phyloP scores from a whole-genome alignment of 1,140 invertebrate species.

The Uloborus diversus region DNA sequence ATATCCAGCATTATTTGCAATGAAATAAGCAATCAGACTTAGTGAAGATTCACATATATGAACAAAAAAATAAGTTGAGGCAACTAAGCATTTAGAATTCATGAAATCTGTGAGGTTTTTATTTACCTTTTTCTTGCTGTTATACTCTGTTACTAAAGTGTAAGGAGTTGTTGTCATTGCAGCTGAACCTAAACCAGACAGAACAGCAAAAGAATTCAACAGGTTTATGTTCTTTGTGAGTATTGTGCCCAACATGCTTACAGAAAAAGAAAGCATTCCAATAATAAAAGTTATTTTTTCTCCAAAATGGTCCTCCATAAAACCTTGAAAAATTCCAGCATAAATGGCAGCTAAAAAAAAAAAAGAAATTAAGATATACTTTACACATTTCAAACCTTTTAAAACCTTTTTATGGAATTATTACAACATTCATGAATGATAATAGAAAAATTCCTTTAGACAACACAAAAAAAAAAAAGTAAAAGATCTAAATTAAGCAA shows the following conservation, averaged over 20 bases:
- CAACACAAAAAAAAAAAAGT: too few species aligned
- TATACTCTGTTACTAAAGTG: slow-evolving; percentile 67
- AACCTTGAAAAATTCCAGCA: slow-evolving; percentile 66
- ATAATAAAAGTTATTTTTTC: slow-evolving; percentile 64
- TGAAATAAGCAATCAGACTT: too few species aligned
- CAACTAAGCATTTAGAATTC: too few species aligned
- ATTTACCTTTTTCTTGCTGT: slow-evolving; percentile 66
- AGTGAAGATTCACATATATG: too few species aligned
- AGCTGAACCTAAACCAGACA: slow-evolving; percentile 68
- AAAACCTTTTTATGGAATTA: too few species aligned
- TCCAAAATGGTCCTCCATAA: slow-evolving; percentile 64
- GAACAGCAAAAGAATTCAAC: slow-evolving; percentile 65
- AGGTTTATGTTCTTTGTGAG: slow-evolving; percentile 63
- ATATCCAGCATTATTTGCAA: too few species aligned
- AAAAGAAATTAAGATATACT: neutral
- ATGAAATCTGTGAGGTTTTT: too few species aligned
- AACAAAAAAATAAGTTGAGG: too few species aligned
- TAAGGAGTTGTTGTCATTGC: slow-evolving; percentile 68
- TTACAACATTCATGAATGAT: too few species aligned
- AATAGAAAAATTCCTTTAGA: too few species aligned
- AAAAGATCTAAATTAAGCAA: too few species aligned
- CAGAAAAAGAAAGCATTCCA: slow-evolving; percentile 65
- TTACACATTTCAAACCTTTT: too few species aligned
- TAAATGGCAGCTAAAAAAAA: slow-evolving; percentile 64
- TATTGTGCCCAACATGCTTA: slow-evolving; percentile 66